Evolutionary conservation across 1,140 invertebrate genomes (phyloP), one percentile per base, ranked within the genome.

Genomic region (Callitettix versicolor): DNA sequence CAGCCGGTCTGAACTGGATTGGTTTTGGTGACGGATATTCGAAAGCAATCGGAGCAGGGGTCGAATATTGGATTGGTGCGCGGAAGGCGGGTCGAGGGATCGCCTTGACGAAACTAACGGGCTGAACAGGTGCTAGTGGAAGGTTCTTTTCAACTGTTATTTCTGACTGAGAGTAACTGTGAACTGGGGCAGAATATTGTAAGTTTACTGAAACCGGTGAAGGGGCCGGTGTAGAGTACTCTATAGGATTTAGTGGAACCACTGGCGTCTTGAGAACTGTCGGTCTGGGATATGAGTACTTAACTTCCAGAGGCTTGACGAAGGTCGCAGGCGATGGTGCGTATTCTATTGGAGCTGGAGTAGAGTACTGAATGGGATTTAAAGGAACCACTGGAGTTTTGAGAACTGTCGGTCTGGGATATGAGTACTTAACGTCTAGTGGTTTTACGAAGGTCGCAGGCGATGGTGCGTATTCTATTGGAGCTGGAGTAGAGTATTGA

Each of bases 371-470:
- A 4, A 60, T 56, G 38, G 54, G 48, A 26, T 58, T 58, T 6
- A 58, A 21, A 14, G 59, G 59, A 15, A 61, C 57, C 18, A 56
- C 38, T 5, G 59, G 59, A 5, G 53, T 51, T 34, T 26, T 57
- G 48, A 40, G 48, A 34, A 48, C 59, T 49, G 30, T 36, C 33
- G 43, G 50, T n/a, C 17, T 57, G 6, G 18, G 21, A 51, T 42
- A 22, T 6, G 14, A 30, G 1, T 12, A 34, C 26, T 30, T 41
- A 14, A 33, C 17, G 51, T 42, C 22, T 6, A 21, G 26, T 7
- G 18, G 47, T 42, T 30, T 41, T n/a, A n/a, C n/a, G n/a, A n/a
- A n/a, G n/a, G 55, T 56, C 7, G 71, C 63, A 6, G 48, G 48
- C 14, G 47, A 22, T 14, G 20, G 30, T 34, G 55, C 64, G 21